A percentile compares a stretch with the other conserved stretches of the same genome.
phyloP scores from a whole-genome alignment of 2,113 vertebrate species.

The Rhinoderma darwinii region DNA sequence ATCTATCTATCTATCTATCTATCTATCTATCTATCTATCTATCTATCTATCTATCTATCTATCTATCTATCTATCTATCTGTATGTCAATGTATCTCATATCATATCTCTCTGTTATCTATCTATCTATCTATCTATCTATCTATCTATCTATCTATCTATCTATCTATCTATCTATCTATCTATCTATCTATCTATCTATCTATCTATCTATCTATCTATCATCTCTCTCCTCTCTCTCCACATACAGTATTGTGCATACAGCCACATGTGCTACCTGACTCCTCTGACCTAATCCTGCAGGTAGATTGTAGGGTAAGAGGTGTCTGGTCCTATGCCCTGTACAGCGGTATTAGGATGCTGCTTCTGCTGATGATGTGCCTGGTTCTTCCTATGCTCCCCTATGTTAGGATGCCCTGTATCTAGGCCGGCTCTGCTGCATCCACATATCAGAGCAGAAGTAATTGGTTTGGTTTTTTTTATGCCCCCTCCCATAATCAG shows the following conservation, averaged over 20 bases:
- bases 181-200: too few relatives aligned
- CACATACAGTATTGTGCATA: neutral
- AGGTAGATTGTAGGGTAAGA: neutral
- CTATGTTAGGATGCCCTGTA: neutral
- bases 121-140: neutral
- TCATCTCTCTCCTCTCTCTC: neutral
- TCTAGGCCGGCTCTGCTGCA: constrained; percentile 20
- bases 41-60: too few relatives aligned
- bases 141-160: neutral
- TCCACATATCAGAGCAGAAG: constrained; percentile 58
- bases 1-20: neutral
- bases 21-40: neutral
- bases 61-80: too few relatives aligned
- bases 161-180: neutral
- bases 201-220: too few relatives aligned
- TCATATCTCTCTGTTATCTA: neutral
- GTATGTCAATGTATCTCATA: neutral
- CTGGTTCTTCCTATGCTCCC: neutral
- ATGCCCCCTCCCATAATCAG: constrained; percentile 56
- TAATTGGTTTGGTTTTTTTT: constrained; percentile 53
- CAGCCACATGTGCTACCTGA: neutral
- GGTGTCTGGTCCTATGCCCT: neutral
- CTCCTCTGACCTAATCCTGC: neutral
- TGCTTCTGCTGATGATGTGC: neutral
- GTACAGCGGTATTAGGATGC: neutral